Percentiles rank a stretch among this genome's conserved stretches.
Evolutionary conservation across 2,113 vertebrate genomes (phyloP).

Genomic region (Pelecanoides urinatrix): DNA sequence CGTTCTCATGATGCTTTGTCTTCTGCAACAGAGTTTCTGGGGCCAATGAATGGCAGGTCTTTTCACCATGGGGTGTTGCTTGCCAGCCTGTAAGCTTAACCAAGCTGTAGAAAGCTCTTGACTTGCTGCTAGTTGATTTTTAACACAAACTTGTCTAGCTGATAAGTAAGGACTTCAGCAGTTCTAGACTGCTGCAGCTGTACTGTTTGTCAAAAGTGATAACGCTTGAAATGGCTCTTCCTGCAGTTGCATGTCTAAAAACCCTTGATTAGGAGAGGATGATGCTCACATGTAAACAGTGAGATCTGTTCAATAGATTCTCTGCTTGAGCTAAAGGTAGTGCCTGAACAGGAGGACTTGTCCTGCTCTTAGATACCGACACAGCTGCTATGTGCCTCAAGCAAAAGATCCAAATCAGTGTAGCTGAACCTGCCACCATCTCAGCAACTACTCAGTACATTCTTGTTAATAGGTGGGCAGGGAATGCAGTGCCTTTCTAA

Average conservation of each 20-base stretch:
- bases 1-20: neutral
- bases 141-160: neutral
- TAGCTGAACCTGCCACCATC: neutral
- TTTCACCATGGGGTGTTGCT: neutral
- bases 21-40: neutral
- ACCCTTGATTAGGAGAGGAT: neutral
- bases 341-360: neutral
- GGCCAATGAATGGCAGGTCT: neutral
- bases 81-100: neutral
- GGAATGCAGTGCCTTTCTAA: neutral
- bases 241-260: neutral
- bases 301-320: neutral
- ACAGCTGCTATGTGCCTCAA: neutral
- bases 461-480: neutral
- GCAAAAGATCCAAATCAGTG: neutral
- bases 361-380: neutral
- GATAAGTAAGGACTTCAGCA: neutral
- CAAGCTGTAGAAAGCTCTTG: neutral
- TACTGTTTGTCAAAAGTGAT: neutral
- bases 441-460: neutral
- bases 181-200: neutral
- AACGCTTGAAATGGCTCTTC: neutral
- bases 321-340: neutral
- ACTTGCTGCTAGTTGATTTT: neutral
- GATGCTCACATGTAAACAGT: neutral